Evolutionary conservation across 2,113 vertebrate species (phyloP), one percentile per base, ranked within the genome.

Genomic region (Trichomycterus rosablanca): DNA sequence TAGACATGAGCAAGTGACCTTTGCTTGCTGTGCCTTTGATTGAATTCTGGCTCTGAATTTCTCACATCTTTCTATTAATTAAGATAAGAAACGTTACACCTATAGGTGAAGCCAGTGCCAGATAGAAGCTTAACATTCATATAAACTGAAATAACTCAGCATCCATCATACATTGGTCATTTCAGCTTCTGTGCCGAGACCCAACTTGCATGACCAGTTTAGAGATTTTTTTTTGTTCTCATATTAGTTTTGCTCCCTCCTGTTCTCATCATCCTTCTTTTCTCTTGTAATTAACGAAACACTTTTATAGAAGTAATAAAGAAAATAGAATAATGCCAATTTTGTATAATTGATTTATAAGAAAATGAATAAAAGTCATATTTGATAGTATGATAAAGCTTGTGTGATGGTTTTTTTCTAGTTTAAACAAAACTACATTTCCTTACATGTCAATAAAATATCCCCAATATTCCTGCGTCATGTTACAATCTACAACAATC

Each of bases 221-320:
- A 48, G 59, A 35, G 24, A 18, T 54, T 59, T 11, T 45, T 53
- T 40, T 28, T 18, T 46, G 20, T 59, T 78, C 24, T 78, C 24
- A n/a, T 44, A 18, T 35, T 35, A 15, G 28, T 50, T 73, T 67
- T 53, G 71, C 74, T 75, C 58, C 75, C 74, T 72, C 77, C 79
- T 75, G 66, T 76, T 76, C 79, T 76, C 80, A 81, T n/a, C 76
- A 63, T 68, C 81, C 76, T 76, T 83, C 77, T 72, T 39, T 4
- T 68, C 78, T 77, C 53, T 64, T 86, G 81, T 86, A 88, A 87
- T 87, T 89, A 89, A 87, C 84, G 43, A 81, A 86, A 78, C 55
- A 83, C 82, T 88, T 87, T 88, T 88, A 80, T 87, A 86, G 85
- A 81, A 77, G 66, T 78, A 84, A 82, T 81, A 84, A 81, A 88